Evolutionary conservation across 2,797 vertebrate genomes (phyloP).

Genomic region (Lates japonicus): DNA sequence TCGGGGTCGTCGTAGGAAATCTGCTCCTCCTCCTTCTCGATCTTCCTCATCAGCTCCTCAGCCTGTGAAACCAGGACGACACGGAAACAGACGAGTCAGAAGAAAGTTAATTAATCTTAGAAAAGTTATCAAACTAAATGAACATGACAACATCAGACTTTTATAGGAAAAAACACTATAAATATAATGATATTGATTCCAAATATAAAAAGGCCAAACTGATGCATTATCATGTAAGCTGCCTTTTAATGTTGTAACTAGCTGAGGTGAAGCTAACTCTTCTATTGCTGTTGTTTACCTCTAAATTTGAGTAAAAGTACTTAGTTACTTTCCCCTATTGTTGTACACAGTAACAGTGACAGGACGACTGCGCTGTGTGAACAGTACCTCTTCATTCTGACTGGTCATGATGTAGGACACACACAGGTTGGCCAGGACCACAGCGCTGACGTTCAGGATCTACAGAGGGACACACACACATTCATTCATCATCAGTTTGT

Average conservation of each 20-base stretch:
- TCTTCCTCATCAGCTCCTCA: conserved; percentile 94
- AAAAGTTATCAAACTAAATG: background rate
- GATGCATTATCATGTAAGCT: too few species aligned
- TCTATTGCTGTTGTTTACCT: too few species aligned
- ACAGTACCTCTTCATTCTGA: conserved; percentile 93
- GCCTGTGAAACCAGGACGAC: conserved; percentile 74
- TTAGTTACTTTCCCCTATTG: background rate
- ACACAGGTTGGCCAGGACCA: conserved; percentile 96
- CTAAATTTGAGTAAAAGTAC: too few species aligned
- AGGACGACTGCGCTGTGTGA: too few species aligned
- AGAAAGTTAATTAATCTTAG: background rate
- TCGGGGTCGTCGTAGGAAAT: conserved; percentile 93
- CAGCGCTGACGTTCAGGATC: conserved; percentile 95
- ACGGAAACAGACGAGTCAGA: background rate
- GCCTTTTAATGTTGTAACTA: too few species aligned
- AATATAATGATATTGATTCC: too few species aligned
- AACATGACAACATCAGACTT: background rate
- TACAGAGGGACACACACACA: conserved; percentile 59
- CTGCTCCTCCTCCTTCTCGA: conserved; percentile 97
- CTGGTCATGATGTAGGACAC: conserved; percentile 98
- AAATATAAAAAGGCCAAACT: too few species aligned
- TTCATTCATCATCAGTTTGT: background rate
- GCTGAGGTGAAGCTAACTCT: too few species aligned
- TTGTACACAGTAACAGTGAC: background rate
- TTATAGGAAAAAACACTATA: too few species aligned